A percentile compares a stretch with the other conserved stretches of the same genome.
Conservation (phyloP, 1,140 invertebrate species). For the Dryas iulia region DNA sequence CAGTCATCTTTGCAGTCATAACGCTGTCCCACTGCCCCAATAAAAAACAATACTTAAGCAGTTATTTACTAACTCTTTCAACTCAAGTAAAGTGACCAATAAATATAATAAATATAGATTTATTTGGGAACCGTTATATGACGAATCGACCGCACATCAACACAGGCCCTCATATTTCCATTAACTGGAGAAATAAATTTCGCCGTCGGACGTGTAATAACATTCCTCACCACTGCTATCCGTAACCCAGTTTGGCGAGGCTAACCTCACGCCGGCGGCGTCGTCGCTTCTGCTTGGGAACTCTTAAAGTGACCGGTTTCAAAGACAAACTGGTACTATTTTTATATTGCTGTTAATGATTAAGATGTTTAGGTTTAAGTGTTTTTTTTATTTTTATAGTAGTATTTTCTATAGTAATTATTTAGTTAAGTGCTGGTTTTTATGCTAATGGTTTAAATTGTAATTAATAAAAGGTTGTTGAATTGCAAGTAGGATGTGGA, state of each 20-base stretch:
- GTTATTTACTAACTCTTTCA: not conserved
- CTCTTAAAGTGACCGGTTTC: not conserved
- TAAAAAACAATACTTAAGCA: not conserved
- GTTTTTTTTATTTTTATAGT: not conserved
- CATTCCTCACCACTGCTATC: conserved; percentile 5
- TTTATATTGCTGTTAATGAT: not conserved
- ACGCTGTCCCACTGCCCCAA: too few relatives aligned
- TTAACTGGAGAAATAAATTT: conserved; percentile 17
- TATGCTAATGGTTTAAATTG: too few relatives aligned
- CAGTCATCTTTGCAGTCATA: too few relatives aligned
- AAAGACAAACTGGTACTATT: not conserved
- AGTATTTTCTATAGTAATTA: too few relatives aligned
- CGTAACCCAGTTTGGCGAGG: conserved; percentile 23
- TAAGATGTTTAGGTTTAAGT: not conserved
- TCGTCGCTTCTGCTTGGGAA: conserved; percentile 8
- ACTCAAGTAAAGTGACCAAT: not conserved
- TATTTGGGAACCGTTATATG: conserved; percentile 3
- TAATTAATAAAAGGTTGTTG: too few relatives aligned
- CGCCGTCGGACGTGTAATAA: conserved; percentile 12
- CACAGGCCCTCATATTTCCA: conserved; percentile 10
- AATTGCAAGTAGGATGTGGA: too few relatives aligned
- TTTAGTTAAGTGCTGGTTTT: too few relatives aligned
- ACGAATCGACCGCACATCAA: conserved; percentile 16
- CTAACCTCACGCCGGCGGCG: conserved; percentile 19
- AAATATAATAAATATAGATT: conserved; percentile 1